Conservation (phyloP, 2,113 vertebrate genomes). For the Apistogramma diplotaenia region DNA sequence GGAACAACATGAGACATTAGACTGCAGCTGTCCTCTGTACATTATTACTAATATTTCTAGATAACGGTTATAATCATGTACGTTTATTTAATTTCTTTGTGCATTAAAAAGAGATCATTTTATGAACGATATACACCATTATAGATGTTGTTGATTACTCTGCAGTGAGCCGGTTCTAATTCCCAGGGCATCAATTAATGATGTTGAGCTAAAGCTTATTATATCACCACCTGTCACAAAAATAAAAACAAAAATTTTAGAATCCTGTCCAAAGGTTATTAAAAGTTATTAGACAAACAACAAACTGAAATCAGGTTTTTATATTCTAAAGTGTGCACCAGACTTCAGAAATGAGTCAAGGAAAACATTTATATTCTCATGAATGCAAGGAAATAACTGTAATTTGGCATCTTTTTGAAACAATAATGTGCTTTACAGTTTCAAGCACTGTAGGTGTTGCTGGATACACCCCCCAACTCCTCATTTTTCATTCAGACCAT, state of each 20-base stretch:
- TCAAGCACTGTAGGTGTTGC: too few relatives aligned
- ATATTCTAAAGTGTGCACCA: neutral
- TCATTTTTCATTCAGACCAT: too few relatives aligned
- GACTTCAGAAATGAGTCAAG: neutral
- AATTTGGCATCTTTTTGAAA: too few relatives aligned
- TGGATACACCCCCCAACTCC: neutral
- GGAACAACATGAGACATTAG: neutral
- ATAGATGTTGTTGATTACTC: neutral
- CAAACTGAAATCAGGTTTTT: neutral
- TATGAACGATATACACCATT: neutral
- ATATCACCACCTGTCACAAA: neutral
- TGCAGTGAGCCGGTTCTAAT: neutral
- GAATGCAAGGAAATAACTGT: too few relatives aligned
- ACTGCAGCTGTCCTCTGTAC: neutral
- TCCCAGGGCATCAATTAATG: too few relatives aligned
- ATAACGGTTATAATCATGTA: too few relatives aligned
- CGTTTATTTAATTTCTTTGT: neutral
- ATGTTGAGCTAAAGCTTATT: too few relatives aligned
- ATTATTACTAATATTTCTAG: neutral
- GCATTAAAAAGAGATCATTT: rapidly evolving
- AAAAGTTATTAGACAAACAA: neutral
- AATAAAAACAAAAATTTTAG: neutral
- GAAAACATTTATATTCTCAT: neutral
- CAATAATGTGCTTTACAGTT: too few relatives aligned
- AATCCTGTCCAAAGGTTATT: neutral